Evolutionary conservation across 2,888 invertebrate genomes (phyloP), one percentile per base, ranked within the genome.

Genomic region (Heterodera filipjevi): DNA sequence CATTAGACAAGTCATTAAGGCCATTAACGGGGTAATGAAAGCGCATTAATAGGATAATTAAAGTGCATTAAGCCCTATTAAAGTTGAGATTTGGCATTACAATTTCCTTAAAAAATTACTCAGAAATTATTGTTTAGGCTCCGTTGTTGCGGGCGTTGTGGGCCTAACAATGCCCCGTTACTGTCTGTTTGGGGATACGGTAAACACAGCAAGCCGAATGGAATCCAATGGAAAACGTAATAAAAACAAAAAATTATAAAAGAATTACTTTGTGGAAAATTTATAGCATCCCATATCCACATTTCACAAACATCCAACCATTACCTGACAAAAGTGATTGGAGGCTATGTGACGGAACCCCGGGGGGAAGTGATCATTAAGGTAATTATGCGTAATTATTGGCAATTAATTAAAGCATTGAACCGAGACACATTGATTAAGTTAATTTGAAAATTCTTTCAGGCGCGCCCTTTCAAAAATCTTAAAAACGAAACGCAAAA

Each of bases 341-440:
- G 87, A 27, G 88, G 88, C 2, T 88, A 87, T 75, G 80, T 80
- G 33, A 87, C 87, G 30, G 87, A 87, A 66, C 77, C 81, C 12
- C 80, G 88, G 32, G 88, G 88, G 59, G 88, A 88, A 78, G 86
- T 88, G 22, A 85, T 88, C 59, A 84, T 88, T 46, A 79, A 79
- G 73, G 72, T 46, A 66, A n/a, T n/a, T n/a, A n/a, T n/a, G 19
- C 49, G 3, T 49, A 49, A 39, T 39, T 39, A 39, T n/a, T n/a
- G n/a, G n/a, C n/a, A n/a, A n/a, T n/a, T n/a, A n/a, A n/a, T n/a
- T n/a, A n/a, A n/a, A n/a, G n/a, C n/a, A n/a, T n/a, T n/a, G n/a
- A n/a, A n/a, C n/a, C n/a, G n/a, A n/a, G n/a, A n/a, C n/a, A n/a
- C n/a, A n/a, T n/a, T n/a, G n/a, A n/a, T n/a, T n/a, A n/a, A n/a